Base-by-base conservation (phyloP, 2,113 vertebrate genomes). In the Tiliqua scincoides region DNA sequence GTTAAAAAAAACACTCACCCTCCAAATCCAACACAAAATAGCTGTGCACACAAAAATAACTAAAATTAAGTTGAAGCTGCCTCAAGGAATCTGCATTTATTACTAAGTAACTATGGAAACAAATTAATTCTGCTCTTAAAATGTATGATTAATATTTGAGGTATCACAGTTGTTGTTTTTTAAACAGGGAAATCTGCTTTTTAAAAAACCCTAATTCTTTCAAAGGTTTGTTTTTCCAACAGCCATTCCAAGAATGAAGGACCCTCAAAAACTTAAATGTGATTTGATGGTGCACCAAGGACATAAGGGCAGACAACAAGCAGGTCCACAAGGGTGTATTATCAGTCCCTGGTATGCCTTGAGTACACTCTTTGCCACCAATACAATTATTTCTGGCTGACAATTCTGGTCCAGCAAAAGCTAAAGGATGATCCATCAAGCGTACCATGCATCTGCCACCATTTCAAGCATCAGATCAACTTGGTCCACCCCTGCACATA, bases 31-130 rank as follows among this genome's bases (percentile, higher is more conserved):
- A 37, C 8, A 77, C 77, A 62, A 61, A 27, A 79, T 40, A 63
- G 32, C 57, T 14, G 52, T 75, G 25, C 59, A 37, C 15, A 6
- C 23, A 21, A 65, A 65, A 11, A 79, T n/a, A 80, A 80, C 12
- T 48, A 20, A 92, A 75, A 90, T 81, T 87, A 89, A 72, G 75
- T 76, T 87, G 79, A 20, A 88, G 71, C 86, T 81, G 86, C 68
- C 85, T 77, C 79, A 91, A 80, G 79, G 82, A 85, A 83, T 82
- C 85, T 91, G 78, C 74, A 87, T 84, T 91, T 59, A 80, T 68
- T 78, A 80, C 84, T 87, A 59, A 27, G 94, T 95, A 93, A 84
- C 93, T 89, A 94, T 88, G 78, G 90, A 84, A 94, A 94, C 93
- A 83, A 86, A 91, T 84, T 87, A 43, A 78, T 77, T 77, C 54